phyloP scores from a whole-genome alignment of 2,797 vertebrate species.

The Hybognathus amarus region DNA sequence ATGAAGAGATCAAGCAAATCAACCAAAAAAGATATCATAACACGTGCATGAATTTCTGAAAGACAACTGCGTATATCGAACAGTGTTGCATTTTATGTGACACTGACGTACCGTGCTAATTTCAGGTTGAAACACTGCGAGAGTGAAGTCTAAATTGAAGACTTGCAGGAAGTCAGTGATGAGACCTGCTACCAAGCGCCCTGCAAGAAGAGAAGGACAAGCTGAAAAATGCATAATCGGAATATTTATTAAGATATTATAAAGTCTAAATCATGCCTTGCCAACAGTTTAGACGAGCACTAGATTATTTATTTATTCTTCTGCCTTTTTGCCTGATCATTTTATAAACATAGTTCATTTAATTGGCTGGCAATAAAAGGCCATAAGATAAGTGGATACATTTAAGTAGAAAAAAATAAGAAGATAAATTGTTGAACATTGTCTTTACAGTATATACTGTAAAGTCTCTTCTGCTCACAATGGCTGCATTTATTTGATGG shows the following conservation, averaged over 20 bases:
- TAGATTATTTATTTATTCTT: not conserved
- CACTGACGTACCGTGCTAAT: slow-evolving; percentile 81
- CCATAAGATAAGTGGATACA: not conserved
- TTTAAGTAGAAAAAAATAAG: not conserved
- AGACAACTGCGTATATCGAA: not conserved
- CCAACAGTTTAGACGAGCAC: not conserved
- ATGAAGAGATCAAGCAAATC: not conserved
- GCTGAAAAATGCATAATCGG: not conserved
- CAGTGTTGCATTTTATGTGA: not conserved
- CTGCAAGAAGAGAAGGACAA: slow-evolving; percentile 67
- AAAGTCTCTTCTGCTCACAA: too few relatives aligned
- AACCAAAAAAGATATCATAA: not conserved
- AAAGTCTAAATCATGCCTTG: not conserved
- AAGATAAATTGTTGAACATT: not conserved
- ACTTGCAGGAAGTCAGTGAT: slow-evolving; percentile 93
- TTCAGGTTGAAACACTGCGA: slow-evolving; percentile 95
- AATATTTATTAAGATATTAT: not conserved
- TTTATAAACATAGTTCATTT: not conserved
- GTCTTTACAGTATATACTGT: not conserved
- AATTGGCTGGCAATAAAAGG: not conserved
- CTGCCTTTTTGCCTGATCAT: too few relatives aligned
- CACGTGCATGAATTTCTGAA: not conserved
- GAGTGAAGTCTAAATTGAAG: slow-evolving; percentile 93
- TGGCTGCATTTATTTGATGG: not conserved
- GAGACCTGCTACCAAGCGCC: slow-evolving; percentile 87